A percentile compares a stretch with the other conserved stretches of the same genome.
Conservation (phyloP, 2,888 invertebrate genomes). For the Orthonychiurus folsomi region DNA sequence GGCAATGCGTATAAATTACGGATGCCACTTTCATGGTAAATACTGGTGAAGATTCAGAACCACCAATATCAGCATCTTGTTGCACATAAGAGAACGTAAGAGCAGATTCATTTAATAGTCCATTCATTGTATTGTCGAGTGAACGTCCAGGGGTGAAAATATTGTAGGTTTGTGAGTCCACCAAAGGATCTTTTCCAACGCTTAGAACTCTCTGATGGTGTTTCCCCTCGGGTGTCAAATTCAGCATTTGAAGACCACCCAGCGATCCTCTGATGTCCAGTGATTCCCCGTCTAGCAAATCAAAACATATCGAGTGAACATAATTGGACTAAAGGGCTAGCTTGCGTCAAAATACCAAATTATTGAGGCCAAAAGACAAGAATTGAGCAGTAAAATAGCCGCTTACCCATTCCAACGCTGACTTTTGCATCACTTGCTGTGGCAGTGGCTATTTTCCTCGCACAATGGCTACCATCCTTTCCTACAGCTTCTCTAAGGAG, state of each 20-base stretch:
- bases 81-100: conserved; percentile 21
- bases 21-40: conserved; percentile 63
- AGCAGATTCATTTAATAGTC: conserved; percentile 24
- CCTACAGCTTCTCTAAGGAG: conserved; percentile 66
- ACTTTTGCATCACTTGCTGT: conserved; percentile 71
- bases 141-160: conserved; percentile 19
- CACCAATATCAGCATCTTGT: neutral
- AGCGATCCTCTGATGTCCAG: conserved; percentile 67
- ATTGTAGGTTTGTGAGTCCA: conserved; percentile 42
- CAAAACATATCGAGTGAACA: no score
- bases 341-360: conserved; percentile 3
- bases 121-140: neutral
- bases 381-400: conserved; percentile 8
- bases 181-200: conserved; percentile 66
- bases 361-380: neutral
- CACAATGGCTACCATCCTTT: conserved; percentile 61
- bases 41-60: conserved; percentile 12
- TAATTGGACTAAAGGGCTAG: neutral
- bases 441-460: conserved; percentile 85
- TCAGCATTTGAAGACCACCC: conserved; percentile 77
- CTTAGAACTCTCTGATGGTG: conserved; percentile 76
- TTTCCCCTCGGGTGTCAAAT: conserved; percentile 74
- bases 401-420: conserved; percentile 50
- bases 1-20: conserved; percentile 88
- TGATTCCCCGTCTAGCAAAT: neutral